These are phyloP conservation scores for Brachionus koreanus DNA, from an alignment of 1,140 invertebrate genomes.

Conservation along the genomic window DNA sequence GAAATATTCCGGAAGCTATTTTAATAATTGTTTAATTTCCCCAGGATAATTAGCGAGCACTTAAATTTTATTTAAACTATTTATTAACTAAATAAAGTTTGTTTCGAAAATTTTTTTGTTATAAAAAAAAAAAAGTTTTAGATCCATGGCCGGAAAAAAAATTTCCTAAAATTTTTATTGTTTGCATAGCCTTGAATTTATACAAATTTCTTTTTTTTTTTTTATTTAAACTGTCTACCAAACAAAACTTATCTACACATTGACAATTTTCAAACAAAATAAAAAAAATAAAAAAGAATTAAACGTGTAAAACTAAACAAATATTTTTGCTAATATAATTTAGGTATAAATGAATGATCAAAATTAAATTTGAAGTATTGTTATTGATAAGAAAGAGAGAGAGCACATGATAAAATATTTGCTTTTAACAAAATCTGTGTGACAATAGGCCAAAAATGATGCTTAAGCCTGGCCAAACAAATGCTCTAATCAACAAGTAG, in stretches of 20 bases:
- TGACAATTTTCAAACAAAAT: neutral
- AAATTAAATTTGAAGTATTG: neutral
- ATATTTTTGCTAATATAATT: neutral
- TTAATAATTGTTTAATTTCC: neutral
- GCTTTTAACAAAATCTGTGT: neutral
- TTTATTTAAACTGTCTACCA: neutral
- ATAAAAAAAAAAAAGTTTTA: neutral
- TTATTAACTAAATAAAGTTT: neutral
- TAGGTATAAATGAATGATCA: neutral
- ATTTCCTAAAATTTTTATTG: neutral
- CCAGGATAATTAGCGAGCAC: neutral
- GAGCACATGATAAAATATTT: slow-evolving; percentile 1
- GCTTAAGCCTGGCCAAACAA: neutral
- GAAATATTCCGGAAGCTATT: neutral
- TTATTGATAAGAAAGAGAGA: neutral
- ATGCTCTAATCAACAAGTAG: neutral
- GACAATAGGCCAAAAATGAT: neutral
- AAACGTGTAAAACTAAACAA: neutral
- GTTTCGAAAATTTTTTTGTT: neutral
- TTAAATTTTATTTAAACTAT: neutral
- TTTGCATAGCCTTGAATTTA: neutral
- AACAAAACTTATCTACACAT: neutral
- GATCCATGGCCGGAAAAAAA: neutral
- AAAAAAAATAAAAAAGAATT: neutral
- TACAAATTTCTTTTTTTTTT: neutral